Percentiles rank a stretch among this genome's conserved stretches.
Conservation (phyloP, 2,797 vertebrate species). For the Amniataba percoides region DNA sequence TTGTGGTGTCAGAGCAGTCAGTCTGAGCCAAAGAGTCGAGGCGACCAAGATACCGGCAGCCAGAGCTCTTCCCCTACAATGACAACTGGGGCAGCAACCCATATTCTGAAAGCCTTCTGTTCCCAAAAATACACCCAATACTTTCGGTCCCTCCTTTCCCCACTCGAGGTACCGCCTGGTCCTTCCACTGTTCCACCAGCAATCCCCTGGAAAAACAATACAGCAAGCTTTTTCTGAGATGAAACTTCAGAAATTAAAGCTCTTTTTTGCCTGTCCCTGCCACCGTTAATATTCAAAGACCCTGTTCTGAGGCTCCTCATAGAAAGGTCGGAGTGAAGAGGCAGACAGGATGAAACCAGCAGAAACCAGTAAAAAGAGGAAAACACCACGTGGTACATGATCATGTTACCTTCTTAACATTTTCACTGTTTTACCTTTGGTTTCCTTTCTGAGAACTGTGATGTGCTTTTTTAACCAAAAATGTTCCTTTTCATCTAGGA, state of each 20-base stretch:
- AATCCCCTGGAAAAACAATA: constrained; percentile 14
- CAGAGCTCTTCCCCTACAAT: no score
- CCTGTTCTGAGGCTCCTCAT: constrained; percentile 17
- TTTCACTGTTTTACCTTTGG: not conserved
- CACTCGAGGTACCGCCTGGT: no score
- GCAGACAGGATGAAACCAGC: not conserved
- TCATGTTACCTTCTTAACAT: not conserved
- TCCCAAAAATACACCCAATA: no score
- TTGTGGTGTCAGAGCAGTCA: no score
- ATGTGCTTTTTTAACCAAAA: not conserved
- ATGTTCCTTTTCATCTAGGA: not conserved
- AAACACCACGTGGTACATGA: no score
- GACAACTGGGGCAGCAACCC: no score
- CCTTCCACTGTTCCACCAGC: no score
- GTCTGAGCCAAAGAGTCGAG: no score
- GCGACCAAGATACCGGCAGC: no score
- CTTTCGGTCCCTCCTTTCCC: no score
- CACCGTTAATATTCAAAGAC: constrained; percentile 15
- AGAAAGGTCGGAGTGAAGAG: not conserved
- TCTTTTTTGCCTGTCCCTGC: not conserved
- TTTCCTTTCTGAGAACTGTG: not conserved
- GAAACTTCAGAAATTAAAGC: not conserved
- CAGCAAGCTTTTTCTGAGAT: constrained; percentile 7
- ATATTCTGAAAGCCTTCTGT: no score
- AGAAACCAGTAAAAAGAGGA: not conserved